Conservation (phyloP, 2,113 vertebrate genomes). For the Centrocercus urophasianus region DNA sequence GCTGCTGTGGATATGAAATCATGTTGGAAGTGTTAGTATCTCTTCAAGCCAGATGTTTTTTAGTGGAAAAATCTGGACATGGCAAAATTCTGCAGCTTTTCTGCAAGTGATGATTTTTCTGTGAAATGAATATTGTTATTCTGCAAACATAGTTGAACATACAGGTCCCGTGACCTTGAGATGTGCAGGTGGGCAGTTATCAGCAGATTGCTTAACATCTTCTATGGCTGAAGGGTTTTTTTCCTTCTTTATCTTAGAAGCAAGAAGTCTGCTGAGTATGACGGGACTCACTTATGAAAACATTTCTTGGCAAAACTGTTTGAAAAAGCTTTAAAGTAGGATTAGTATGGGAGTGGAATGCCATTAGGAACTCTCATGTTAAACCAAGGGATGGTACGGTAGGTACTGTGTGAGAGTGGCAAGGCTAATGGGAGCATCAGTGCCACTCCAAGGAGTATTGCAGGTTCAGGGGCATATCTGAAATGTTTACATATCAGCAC, state of each 20-base stretch:
- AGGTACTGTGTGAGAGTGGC: not conserved
- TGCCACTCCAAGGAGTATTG: not conserved
- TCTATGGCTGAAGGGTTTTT: not conserved
- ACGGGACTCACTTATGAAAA: not conserved
- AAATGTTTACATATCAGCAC: not conserved
- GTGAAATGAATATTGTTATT: not conserved
- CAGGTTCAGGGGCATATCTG: not conserved
- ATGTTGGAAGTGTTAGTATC: not conserved
- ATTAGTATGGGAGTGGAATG: not conserved
- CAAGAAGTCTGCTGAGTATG: not conserved
- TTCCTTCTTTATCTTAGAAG: not conserved
- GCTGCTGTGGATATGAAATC: not conserved
- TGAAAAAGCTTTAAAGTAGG: not conserved
- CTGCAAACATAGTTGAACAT: rapidly evolving
- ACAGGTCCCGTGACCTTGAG: not conserved
- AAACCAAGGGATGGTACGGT: not conserved
- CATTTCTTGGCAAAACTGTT: not conserved
- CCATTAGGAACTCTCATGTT: not conserved
- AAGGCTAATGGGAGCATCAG: not conserved
- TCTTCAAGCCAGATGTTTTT: not conserved
- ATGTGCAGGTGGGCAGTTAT: not conserved
- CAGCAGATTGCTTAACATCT: not conserved
- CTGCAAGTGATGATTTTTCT: not conserved
- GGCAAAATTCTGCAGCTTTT: not conserved
- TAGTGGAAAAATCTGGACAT: not conserved